Conservation (phyloP, 1,140 invertebrate genomes). For the Pseudoatta argentina region DNA sequence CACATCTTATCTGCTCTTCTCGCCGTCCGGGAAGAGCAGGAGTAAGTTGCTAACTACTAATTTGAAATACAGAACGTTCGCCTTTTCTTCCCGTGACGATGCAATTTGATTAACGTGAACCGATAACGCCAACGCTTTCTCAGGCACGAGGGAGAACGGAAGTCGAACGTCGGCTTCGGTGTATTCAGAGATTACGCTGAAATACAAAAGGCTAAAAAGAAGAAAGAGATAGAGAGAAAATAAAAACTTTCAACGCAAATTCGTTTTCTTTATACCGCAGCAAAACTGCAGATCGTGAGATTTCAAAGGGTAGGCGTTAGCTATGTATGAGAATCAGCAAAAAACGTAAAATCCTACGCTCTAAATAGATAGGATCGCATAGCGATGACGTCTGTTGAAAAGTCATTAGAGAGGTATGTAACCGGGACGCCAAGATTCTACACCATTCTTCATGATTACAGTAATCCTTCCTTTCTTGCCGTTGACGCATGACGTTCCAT, state of each 20-base stretch:
- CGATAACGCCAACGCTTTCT: slow-evolving; percentile 10
- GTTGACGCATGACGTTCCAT: slow-evolving; percentile 11
- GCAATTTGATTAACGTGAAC: slow-evolving; percentile 24
- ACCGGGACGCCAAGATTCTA: slow-evolving; percentile 9
- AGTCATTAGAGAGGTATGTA: slow-evolving; percentile 40
- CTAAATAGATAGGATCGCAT: not conserved
- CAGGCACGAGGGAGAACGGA: not conserved
- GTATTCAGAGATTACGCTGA: not conserved
- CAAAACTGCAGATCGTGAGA: not conserved
- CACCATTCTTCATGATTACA: slow-evolving; percentile 43
- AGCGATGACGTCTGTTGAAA: slow-evolving; percentile 26
- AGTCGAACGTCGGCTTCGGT: slow-evolving; percentile 27
- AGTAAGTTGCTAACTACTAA: not conserved
- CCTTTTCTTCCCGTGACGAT: slow-evolving; percentile 5
- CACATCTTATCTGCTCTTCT: not conserved
- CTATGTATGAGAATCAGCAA: not conserved
- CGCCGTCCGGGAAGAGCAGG: not conserved
- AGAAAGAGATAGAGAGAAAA: not conserved
- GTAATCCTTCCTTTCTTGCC: slow-evolving; percentile 36
- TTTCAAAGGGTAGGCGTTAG: slow-evolving; percentile 1
- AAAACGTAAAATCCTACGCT: not conserved
- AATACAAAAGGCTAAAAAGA: not conserved
- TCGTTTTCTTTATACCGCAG: slow-evolving; percentile 1
- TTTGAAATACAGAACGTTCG: slow-evolving; percentile 19
- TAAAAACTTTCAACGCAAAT: not conserved